Conservation (phyloP, 2,888 invertebrate genomes). For the Mayetiola destructor region DNA sequence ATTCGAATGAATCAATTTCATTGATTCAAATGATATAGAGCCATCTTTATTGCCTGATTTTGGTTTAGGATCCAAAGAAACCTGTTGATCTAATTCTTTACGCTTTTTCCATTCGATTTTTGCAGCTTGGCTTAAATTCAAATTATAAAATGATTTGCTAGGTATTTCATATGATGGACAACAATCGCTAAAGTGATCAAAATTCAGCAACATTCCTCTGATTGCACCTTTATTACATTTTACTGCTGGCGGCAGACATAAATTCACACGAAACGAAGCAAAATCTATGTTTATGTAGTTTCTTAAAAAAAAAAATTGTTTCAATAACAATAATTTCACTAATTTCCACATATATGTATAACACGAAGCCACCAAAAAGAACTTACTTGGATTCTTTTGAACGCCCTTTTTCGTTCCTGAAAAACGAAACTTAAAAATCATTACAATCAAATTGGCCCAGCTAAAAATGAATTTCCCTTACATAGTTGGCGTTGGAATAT, state of each 20-base stretch:
- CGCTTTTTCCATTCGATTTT: constrained; percentile 32
- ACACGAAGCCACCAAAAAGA: background rate
- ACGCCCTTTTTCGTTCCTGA: constrained; percentile 20
- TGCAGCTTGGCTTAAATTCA: constrained; percentile 8
- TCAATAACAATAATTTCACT: background rate
- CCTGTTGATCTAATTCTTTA: constrained; percentile 29
- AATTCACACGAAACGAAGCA: constrained; percentile 32
- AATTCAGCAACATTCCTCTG: constrained; percentile 38
- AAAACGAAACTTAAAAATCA: too few species aligned
- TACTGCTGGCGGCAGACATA: constrained; percentile 35
- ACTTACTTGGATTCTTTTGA: constrained; percentile 12
- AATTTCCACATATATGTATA: background rate
- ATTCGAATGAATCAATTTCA: constrained; percentile 24
- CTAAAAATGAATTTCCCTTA: background rate
- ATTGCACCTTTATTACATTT: constrained; percentile 35
- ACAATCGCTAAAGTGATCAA: constrained; percentile 41
- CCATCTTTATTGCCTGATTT: background rate
- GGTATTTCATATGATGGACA: constrained; percentile 29
- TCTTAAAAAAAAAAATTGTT: constrained; percentile 20
- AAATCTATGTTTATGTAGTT: constrained; percentile 37
- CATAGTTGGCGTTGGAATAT: constrained; percentile 17
- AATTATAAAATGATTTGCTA: constrained; percentile 15
- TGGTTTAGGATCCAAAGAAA: background rate
- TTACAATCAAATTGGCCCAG: background rate
- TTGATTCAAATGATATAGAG: constrained; percentile 18